Evolutionary conservation across 2,888 invertebrate genomes (phyloP), one percentile per base, ranked within the genome.

Genomic region (Tenthredo livida): DNA sequence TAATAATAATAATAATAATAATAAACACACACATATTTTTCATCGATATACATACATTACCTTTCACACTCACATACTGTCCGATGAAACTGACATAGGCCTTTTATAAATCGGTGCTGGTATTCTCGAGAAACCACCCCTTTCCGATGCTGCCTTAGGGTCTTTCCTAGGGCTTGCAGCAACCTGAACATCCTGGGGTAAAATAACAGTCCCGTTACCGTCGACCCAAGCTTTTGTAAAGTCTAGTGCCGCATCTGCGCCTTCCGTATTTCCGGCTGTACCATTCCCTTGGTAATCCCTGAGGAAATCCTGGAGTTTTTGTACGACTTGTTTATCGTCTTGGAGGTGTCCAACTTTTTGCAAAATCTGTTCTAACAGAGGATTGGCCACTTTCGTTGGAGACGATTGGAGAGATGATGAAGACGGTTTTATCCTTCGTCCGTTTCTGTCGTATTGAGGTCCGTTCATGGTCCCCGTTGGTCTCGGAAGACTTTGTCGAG

Each of bases 201-300:
- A 84, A 87, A 95, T 95, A 78, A 96, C 92, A 87, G 95, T 96
- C 0, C 96, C 96, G 91, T 96, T 96, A 87, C 96, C 96, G 93
- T 96, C 96, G 47, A 96, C 96, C 96, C 96, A 96, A 15, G 96
- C 96, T 40, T 96, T 95, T 9, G 96, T 96, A 91, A 96, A 95
- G 88, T 96, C 96, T 87, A 96, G 95, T 78, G 95, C 96, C 82
- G 96, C 95, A 1, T 95, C 29, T 29, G 29, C 95, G 85, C 95
- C 94, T 73, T 95, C 95, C 0, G 86, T 86, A 21, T 87, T 84
- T 6, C 85, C 85, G 17, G 47, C 85, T 0, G 87, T 83, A 25
- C 89, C 89, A 70, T 87, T 87, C 61, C 87, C 88, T 82, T 94
- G 95, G 89, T 96, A 96, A 86, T 95, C 94, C 65, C 94, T 95